These are phyloP conservation scores for Apodemia mormo DNA, from an alignment of 2,888 invertebrate genomes.

Conservation along the genomic window DNA sequence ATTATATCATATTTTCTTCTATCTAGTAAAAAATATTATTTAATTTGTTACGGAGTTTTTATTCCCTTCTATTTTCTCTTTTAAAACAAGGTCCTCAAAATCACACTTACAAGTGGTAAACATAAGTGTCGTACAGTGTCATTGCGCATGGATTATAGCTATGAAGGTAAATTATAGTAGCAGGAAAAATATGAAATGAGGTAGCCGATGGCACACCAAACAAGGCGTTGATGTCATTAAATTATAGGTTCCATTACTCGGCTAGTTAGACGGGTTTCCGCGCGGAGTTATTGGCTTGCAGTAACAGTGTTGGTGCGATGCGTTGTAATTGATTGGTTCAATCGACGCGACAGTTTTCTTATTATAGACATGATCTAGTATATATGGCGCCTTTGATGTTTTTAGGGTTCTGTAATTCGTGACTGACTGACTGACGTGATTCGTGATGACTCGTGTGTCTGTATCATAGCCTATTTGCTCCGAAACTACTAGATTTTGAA, in stretches of 20 bases:
- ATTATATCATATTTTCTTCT: no score
- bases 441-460: no score
- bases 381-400: constrained; percentile 9
- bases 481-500: no score
- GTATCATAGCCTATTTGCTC: no score
- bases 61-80: background rate
- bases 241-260: constrained; percentile 13
- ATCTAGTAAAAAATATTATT: no score
- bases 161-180: background rate
- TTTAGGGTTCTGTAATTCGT: no score
- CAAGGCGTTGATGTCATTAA: constrained; percentile 14
- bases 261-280: constrained; percentile 4
- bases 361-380: background rate
- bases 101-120: background rate
- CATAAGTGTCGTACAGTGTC: background rate
- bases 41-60: background rate
- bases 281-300: constrained; percentile 1
- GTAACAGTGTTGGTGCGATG: background rate
- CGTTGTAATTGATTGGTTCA: constrained; percentile 3
- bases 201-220: constrained; percentile 12
- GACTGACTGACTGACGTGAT: no score
- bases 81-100: background rate
- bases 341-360: constrained; percentile 2
- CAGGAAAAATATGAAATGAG: constrained; percentile 11
- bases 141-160: constrained; percentile 1